Conservation (phyloP, 1,140 invertebrate species). For the Ostrea denselamellosa region DNA sequence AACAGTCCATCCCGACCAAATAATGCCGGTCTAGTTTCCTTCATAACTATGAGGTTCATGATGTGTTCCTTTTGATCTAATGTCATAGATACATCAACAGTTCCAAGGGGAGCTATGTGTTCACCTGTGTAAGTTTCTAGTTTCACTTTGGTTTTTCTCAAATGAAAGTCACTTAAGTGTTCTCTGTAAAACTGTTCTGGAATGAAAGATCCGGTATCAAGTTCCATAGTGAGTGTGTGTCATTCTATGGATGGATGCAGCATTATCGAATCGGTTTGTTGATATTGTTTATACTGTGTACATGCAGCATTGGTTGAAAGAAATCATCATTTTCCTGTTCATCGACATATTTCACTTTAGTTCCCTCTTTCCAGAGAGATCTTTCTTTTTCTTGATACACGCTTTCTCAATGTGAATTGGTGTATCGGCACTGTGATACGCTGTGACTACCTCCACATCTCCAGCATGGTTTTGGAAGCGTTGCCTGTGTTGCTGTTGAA, state of each 20-base stretch:
- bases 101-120: conserved; percentile 11
- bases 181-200: not conserved
- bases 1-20: conserved; percentile 54
- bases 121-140: conserved; percentile 42
- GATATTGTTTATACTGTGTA: not conserved
- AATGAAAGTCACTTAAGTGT: conserved; percentile 15
- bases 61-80: not conserved
- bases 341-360: too few species aligned
- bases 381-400: not conserved
- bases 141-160: not conserved
- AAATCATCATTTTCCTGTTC: not conserved
- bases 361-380: not conserved
- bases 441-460: conserved; percentile 44
- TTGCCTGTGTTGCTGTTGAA: not conserved
- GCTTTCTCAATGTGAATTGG: conserved; percentile 13
- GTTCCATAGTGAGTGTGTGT: conserved; percentile 21
- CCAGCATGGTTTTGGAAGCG: conserved; percentile 37
- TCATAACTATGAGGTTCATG: not conserved
- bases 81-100: conserved; percentile 9
- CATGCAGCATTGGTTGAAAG: conserved; percentile 33
- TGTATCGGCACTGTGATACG: not conserved
- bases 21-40: conserved; percentile 23
- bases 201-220: conserved; percentile 37
- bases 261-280: conserved; percentile 2
- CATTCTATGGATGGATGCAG: not conserved